Conservation (phyloP, 1,140 invertebrate genomes). For the Bombus waltoni region DNA sequence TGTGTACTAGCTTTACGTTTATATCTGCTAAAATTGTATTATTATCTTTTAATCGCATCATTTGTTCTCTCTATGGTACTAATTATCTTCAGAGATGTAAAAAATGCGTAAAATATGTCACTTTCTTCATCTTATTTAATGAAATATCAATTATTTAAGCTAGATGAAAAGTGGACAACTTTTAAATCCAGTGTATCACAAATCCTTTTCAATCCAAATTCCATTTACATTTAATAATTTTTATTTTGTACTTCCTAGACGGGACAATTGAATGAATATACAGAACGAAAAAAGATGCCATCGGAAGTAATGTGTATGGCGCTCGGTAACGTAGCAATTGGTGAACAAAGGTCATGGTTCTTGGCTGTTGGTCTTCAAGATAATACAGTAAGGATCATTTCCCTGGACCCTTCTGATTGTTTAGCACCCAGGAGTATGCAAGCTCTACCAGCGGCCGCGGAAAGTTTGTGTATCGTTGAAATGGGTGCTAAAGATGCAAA, state of each 20-base stretch:
- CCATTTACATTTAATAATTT: not conserved
- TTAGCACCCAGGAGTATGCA: slow-evolving; percentile 97
- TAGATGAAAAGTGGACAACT: slow-evolving; percentile 55
- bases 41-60: slow-evolving; percentile 51
- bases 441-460: slow-evolving; percentile 96
- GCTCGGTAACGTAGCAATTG: slow-evolving; percentile 95
- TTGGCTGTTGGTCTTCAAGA: slow-evolving; percentile 98
- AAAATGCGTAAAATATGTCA: slow-evolving; percentile 71
- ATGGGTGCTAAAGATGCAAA: slow-evolving; percentile 87
- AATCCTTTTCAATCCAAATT: not conserved
- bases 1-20: slow-evolving; percentile 77
- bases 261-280: slow-evolving; percentile 99
- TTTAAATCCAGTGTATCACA: not conserved
- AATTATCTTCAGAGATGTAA: slow-evolving; percentile 73
- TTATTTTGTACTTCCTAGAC: slow-evolving; percentile 85
- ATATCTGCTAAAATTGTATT: slow-evolving; percentile 2
- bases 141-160: not conserved
- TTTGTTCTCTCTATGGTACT: slow-evolving; percentile 73
- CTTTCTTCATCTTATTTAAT: slow-evolving; percentile 51
- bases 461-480: slow-evolving; percentile 98
- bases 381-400: slow-evolving; percentile 98
- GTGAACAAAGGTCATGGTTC: slow-evolving; percentile 98
- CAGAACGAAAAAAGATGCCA: slow-evolving; percentile 97
- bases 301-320: slow-evolving; percentile 99
- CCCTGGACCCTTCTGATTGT: slow-evolving; percentile 97